phyloP scores from a whole-genome alignment of 2,888 invertebrate species.

The Phragmatobia fuliginosa region DNA sequence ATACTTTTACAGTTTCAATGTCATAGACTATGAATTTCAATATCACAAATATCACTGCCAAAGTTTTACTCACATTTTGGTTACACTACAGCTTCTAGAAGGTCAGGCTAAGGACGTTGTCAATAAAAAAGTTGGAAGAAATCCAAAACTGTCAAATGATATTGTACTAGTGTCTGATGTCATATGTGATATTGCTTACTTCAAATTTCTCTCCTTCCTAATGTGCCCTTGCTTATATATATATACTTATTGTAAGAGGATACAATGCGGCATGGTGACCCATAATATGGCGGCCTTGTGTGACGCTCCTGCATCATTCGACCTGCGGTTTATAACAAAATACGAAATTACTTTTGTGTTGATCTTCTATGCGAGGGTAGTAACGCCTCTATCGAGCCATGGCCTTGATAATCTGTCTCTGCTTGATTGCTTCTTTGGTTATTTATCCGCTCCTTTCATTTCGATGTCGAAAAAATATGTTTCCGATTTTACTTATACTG shows the following conservation, averaged over 20 bases:
- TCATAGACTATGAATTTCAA: background rate
- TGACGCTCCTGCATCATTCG: too few species aligned
- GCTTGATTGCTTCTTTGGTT: too few species aligned
- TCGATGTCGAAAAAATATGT: background rate
- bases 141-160: background rate
- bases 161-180: background rate
- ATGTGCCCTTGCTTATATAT: background rate
- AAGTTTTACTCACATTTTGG: background rate
- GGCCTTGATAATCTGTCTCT: too few species aligned
- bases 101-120: background rate
- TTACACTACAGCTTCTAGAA: background rate
- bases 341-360: too few species aligned
- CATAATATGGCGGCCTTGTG: too few species aligned
- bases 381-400: too few species aligned
- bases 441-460: background rate
- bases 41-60: slow-evolving; percentile 1
- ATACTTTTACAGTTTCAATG: background rate
- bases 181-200: background rate
- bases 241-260: too few species aligned
- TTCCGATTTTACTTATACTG: too few species aligned
- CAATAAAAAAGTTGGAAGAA: background rate
- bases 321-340: too few species aligned
- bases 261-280: too few species aligned
- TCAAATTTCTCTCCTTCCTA: background rate
- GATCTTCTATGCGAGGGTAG: too few species aligned